Conservation (phyloP, 2,888 invertebrate species). For the Drosophila niveifrons region DNA sequence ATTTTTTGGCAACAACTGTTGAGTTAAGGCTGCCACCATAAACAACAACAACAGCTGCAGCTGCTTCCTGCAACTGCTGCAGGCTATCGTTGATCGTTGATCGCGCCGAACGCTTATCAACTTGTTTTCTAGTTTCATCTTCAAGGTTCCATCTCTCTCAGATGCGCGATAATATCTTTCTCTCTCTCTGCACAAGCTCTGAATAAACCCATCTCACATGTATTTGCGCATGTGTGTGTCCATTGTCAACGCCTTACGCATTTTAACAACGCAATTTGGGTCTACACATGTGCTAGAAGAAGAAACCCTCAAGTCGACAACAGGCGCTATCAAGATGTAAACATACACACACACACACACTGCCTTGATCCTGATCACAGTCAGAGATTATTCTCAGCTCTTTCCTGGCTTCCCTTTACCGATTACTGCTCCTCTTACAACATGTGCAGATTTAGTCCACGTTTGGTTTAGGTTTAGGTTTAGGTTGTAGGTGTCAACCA, state of each 20-base stretch:
- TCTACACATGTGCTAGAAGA: conserved; percentile 59
- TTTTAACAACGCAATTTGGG: conserved; percentile 81
- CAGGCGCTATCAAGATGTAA: conserved; percentile 67
- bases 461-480: background rate
- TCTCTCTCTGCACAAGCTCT: background rate
- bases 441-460: conserved; percentile 72
- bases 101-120: conserved; percentile 61
- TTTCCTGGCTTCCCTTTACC: conserved; percentile 21
- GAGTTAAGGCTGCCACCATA: conserved; percentile 29
- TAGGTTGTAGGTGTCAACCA: conserved; percentile 2
- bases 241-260: conserved; percentile 78
- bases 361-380: conserved; percentile 35
- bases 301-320: conserved; percentile 45
- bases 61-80: conserved; percentile 62
- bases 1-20: conserved; percentile 40
- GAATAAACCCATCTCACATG: conserved; percentile 8
- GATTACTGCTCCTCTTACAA: conserved; percentile 36
- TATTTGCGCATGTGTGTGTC: conserved; percentile 26
- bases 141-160: conserved; percentile 28
- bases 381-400: conserved; percentile 41
- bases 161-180: conserved; percentile 56
- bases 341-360: conserved; percentile 39
- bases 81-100: conserved; percentile 27
- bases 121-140: conserved; percentile 58
- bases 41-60: conserved; percentile 36